Evolutionary conservation across 2,113 vertebrate species (phyloP), one percentile per base, ranked within the genome.

Genomic region (Toxotes jaculatrix): DNA sequence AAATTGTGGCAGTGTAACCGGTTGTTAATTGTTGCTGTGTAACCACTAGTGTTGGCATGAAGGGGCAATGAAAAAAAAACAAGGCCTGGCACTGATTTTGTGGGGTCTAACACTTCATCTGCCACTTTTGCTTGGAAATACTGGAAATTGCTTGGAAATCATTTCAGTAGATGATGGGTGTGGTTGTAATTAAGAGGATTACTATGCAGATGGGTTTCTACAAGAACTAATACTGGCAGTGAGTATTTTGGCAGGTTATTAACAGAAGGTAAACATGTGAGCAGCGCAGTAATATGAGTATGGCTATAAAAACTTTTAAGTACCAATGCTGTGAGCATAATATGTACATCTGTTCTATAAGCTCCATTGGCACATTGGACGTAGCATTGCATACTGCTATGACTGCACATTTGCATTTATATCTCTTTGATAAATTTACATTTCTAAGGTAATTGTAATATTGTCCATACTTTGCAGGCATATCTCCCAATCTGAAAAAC

Each of bases 1-100:
- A 14, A 57, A 57, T 16, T 14, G 27, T 13, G 16, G 4, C 42
- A 65, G 23, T 64, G 49, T 34, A 61, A 56, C 16, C 9, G 8
- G 38, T 53, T 72, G 45, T 55, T 81, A 77, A 74, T 64, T 68
- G 55, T 36, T 69, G 49, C 23, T 60, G 21, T 69, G 27, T 59
- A 45, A 84, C 62, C 17, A 19, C 23, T 27, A 56, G 74, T 51
- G 68, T 38, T 65, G 71, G 31, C 57, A 66, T 66, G 43, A 8
- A 1, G 2, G 36, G 9, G 31, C 34, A 67, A 45, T 23, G 38
- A 67, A 56, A 38, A 72, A 53, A 77, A 19, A 40, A 68, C 49
- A 42, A 51, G 60, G 59, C 23, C 23, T 42, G 59, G 49, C 59
- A 59, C 47, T 11, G 47, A 57, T 45, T 34, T 14, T 82, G 73